Evolutionary conservation across 2,113 vertebrate genomes (phyloP).

Genomic region (Phalacrocorax pelagicus): DNA sequence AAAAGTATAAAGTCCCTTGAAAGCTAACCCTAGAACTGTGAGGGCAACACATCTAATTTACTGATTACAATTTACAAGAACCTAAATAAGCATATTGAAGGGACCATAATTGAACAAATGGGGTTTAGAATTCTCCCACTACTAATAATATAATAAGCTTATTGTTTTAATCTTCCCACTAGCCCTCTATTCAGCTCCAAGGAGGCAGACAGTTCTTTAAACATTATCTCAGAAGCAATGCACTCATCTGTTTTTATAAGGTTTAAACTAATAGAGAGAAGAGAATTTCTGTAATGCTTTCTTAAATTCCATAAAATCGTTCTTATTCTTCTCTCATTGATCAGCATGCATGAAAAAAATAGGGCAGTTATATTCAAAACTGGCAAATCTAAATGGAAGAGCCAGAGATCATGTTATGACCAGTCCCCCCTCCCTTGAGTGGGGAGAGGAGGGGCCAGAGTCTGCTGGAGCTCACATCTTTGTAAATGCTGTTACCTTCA

Average conservation of each 20-base stretch:
- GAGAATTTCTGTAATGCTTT: not conserved
- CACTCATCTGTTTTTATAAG: not conserved
- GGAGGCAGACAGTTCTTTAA: constrained; percentile 29
- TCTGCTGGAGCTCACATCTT: not conserved
- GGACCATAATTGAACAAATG: constrained; percentile 62
- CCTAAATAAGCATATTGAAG: constrained; percentile 62
- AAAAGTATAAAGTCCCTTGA: not conserved
- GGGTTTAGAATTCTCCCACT: constrained; percentile 51
- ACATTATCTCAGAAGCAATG: constrained; percentile 18
- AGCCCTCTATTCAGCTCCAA: constrained; percentile 28
- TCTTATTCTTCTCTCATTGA: not conserved
- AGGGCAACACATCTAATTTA: constrained; percentile 64
- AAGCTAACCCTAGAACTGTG: constrained; percentile 52
- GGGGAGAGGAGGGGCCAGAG: not conserved
- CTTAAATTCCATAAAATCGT: not conserved
- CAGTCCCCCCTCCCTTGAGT: not conserved
- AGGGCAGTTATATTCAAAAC: not conserved
- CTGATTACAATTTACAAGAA: constrained; percentile 65
- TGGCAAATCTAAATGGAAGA: not conserved
- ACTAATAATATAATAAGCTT: constrained; percentile 61
- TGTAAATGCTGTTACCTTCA: not conserved
- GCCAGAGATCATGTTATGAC: not conserved
- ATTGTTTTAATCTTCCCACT: constrained; percentile 53
- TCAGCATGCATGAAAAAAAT: not conserved
- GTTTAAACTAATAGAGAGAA: not conserved